Conservation (phyloP, 2,888 invertebrate genomes). For the Patella ulyssiponensis region DNA sequence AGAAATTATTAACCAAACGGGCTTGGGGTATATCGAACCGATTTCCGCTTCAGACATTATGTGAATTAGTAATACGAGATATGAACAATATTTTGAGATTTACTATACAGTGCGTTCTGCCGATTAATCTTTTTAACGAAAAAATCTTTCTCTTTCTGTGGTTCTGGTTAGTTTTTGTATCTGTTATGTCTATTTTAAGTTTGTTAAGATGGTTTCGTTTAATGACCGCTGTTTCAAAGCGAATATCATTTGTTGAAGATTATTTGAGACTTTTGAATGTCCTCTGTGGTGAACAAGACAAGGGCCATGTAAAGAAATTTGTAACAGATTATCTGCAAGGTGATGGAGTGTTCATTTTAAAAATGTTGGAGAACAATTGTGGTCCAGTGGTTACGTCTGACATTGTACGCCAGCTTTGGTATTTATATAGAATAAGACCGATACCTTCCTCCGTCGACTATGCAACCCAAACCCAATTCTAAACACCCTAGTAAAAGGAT, state of each 20-base stretch:
- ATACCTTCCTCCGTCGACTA: too few relatives aligned
- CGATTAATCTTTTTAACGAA: conserved; percentile 47
- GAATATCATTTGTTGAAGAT: conserved; percentile 4
- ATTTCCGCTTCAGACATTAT: conserved; percentile 50
- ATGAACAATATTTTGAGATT: conserved; percentile 43
- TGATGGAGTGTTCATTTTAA: background rate
- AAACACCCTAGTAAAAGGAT: too few relatives aligned
- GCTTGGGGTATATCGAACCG: conserved; percentile 36
- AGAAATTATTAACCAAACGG: conserved; percentile 48
- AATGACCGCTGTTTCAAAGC: background rate
- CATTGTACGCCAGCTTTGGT: background rate
- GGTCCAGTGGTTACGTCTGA: background rate
- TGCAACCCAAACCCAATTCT: too few relatives aligned
- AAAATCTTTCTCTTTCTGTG: conserved; percentile 48
- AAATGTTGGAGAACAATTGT: background rate
- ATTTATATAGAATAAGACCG: background rate
- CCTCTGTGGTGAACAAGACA: background rate
- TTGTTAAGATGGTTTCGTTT: background rate
- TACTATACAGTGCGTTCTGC: conserved; percentile 46
- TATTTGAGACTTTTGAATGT: background rate
- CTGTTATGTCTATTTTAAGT: background rate
- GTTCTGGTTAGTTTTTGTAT: conserved; percentile 43
- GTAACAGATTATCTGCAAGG: background rate
- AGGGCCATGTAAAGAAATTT: conserved; percentile 3
- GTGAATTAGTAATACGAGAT: conserved; percentile 47